These are phyloP conservation scores for Oxytorus armatus DNA, from an alignment of 2,888 invertebrate genomes.

Conservation along the genomic window DNA sequence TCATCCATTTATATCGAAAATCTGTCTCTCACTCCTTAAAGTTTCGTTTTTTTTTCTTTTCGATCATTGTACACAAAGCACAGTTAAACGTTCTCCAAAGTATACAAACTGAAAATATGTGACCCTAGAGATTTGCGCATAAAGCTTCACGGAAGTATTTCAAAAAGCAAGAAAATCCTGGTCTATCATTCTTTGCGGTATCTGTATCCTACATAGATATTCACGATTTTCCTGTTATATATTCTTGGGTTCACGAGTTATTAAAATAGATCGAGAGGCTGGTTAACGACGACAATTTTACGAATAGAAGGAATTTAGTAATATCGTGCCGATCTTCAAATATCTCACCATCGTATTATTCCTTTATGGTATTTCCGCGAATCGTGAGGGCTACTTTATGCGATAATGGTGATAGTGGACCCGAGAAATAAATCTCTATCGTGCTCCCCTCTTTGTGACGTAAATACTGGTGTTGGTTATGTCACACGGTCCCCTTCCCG, in stretches of 20 bases:
- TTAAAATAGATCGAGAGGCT: slow-evolving; percentile 19
- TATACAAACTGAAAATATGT: too few relatives aligned
- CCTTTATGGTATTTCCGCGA: neutral
- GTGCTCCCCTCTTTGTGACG: slow-evolving; percentile 52
- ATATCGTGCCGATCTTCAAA: neutral
- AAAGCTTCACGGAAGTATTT: neutral
- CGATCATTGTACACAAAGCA: neutral
- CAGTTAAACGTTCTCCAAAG: neutral
- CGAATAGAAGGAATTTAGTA: slow-evolving; percentile 14
- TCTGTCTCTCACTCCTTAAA: too few relatives aligned
- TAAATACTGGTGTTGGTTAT: slow-evolving; percentile 56
- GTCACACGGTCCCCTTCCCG: slow-evolving; percentile 50
- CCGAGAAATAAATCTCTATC: slow-evolving; percentile 58
- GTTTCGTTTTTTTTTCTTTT: neutral
- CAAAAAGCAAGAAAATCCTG: slow-evolving; percentile 4
- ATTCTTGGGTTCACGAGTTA: slow-evolving; percentile 16
- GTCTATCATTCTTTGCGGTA: slow-evolving; percentile 10
- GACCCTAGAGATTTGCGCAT: neutral
- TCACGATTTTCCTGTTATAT: slow-evolving; percentile 14
- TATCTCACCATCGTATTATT: neutral
- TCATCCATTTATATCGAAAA: too few relatives aligned
- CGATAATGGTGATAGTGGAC: slow-evolving; percentile 14
- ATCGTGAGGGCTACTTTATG: slow-evolving; percentile 27
- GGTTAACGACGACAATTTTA: slow-evolving; percentile 30
- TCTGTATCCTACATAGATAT: neutral